Evolutionary conservation across 2,113 vertebrate genomes (phyloP).

Genomic region (Mastomys natalensis): DNA sequence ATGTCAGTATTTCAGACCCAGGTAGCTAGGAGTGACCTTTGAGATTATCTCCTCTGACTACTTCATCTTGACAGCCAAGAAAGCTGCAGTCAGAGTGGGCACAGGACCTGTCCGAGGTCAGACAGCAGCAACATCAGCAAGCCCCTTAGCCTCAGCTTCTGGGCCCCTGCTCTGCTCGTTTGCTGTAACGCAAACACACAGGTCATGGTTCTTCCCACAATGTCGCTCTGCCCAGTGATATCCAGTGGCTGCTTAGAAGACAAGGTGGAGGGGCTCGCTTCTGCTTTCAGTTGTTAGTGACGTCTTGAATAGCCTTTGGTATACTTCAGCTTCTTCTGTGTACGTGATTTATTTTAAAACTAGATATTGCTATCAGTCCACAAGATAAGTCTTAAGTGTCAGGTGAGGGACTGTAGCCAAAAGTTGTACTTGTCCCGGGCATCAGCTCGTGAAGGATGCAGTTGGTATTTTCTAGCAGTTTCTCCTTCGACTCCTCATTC

Average conservation of each 20-base stretch:
- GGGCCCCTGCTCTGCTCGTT: neutral
- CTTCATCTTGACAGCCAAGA: neutral
- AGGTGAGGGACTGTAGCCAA: neutral
- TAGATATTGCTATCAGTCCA: neutral
- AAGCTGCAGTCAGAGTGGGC: neutral
- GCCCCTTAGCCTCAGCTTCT: neutral
- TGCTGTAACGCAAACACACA: neutral
- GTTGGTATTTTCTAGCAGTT: conserved; percentile 14
- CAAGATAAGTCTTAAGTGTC: neutral
- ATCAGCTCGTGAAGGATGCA: neutral
- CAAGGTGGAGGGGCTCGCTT: neutral
- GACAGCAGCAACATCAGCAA: neutral
- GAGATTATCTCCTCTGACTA: neutral
- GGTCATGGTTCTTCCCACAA: neutral
- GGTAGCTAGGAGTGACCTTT: neutral
- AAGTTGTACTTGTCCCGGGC: neutral
- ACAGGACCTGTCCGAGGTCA: neutral
- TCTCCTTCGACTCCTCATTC: conserved; percentile 23
- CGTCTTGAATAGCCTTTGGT: neutral
- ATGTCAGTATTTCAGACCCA: neutral
- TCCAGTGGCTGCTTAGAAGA: neutral
- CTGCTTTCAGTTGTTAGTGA: neutral
- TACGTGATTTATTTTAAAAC: neutral
- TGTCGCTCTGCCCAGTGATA: neutral
- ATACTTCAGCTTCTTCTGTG: conserved; percentile 7